Percentiles rank a stretch among this genome's conserved stretches.
Conservation (phyloP, 2,888 invertebrate species). For the Diarsia brunnea region DNA sequence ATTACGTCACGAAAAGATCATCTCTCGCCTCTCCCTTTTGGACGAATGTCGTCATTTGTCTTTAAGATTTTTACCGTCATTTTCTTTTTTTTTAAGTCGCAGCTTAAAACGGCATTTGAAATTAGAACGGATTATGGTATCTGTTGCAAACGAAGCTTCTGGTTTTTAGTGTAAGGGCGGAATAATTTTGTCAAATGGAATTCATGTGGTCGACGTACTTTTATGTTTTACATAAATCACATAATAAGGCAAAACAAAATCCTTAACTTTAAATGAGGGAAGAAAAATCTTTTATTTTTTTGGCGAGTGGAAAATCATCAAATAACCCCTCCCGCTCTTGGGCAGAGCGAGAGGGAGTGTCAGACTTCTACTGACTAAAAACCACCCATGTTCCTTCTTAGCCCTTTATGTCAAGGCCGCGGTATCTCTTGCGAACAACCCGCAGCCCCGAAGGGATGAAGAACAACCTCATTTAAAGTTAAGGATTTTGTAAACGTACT, state of each 20-base stretch:
- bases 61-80: constrained; percentile 44
- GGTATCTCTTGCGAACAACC: no score
- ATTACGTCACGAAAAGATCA: constrained; percentile 63
- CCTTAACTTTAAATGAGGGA: no score
- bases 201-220: not conserved
- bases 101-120: constrained; percentile 46
- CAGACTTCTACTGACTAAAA: no score
- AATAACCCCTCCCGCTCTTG: no score
- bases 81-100: constrained; percentile 44
- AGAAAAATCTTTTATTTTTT: no score
- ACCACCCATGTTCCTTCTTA: no score
- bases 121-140: constrained; percentile 49
- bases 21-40: constrained; percentile 50
- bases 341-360: no score
- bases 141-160: constrained; percentile 12
- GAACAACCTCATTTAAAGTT: not conserved
- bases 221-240: not conserved
- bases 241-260: no score
- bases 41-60: constrained; percentile 50
- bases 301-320: no score
- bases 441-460: no score
- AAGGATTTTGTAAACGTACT: not conserved
- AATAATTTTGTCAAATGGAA: not conserved
- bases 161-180: not conserved
- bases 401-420: no score